Evolutionary conservation across 2,888 invertebrate genomes (phyloP), one percentile per base, ranked within the genome.

Genomic region (Neuroscelio doddi): DNA sequence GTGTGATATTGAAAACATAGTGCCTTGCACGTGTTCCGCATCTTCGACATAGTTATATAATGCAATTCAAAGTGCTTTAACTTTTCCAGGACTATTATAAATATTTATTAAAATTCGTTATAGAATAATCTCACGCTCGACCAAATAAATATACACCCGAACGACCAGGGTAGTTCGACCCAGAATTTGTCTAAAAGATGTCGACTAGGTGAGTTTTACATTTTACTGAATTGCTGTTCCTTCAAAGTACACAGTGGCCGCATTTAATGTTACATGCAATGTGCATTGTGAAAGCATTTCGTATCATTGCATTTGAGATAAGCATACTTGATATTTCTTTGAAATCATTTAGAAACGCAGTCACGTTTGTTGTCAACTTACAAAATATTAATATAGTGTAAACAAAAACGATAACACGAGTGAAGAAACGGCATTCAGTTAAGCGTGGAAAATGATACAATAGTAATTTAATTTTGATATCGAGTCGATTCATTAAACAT

Each of bases 1-100:
- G 79, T 80, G 78, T 81, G 80, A 79, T 81, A 77, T 70, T 70
- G 64, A 74, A 72, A 78, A 76, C 70, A 76, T 75, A 81, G 82
- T 81, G 82, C 82, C 81, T 82, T 82, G 80, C 79, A 80, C 82
- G 81, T 81, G 79, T 80, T 80, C 76, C 71, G 63, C 73, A 26
- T 44, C 12, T 26, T 38, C 12, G 17, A 36, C 26, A 10, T 32
- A 32, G 24, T 21, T 12, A 12, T 49, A 15, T 57, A 64, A 29
- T 44, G 46, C 29, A 50, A 46, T 41, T 58, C 57, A 71, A 67
- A 53, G 45, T 55, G 62, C 66, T 69, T 66, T 27, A 69, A 64
- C 64, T 74, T 70, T 36, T 47, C 15, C 15, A 52, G 63, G 67
- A 51, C 56, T 45, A 67, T 71, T 70, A 69, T 74, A 73, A 71